Evolutionary conservation across 2,888 invertebrate genomes (phyloP).

Genomic region (Cyaniris semiargus): DNA sequence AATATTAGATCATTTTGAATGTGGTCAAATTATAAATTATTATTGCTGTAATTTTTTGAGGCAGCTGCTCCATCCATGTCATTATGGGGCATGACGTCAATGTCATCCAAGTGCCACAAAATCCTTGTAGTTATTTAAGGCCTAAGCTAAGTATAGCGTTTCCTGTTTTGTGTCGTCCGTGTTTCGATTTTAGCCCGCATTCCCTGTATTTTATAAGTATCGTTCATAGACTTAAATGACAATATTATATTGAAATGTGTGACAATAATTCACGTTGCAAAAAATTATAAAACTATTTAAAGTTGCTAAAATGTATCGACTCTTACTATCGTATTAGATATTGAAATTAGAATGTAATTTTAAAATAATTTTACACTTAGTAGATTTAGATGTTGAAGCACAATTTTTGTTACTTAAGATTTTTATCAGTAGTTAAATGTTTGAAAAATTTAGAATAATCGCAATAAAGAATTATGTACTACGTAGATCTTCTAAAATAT

Average conservation of each 20-base stretch:
- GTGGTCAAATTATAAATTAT: too few relatives aligned
- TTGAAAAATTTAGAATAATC: constrained; percentile 49
- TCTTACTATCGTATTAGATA: constrained; percentile 37
- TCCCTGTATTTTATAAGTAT: constrained; percentile 4
- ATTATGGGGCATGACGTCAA: neutral
- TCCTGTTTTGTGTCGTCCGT: constrained; percentile 27
- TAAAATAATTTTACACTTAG: constrained; percentile 63
- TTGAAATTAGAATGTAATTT: constrained; percentile 51
- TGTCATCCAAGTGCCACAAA: neutral
- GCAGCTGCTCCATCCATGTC: neutral
- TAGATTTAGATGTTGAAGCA: constrained; percentile 75
- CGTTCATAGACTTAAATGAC: constrained; percentile 17
- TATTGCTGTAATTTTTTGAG: too few relatives aligned
- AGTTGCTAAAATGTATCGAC: constrained; percentile 13
- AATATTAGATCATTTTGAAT: neutral
- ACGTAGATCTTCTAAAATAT: constrained; percentile 17
- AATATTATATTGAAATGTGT: constrained; percentile 28
- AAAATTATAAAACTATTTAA: constrained; percentile 14
- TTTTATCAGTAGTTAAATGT: constrained; percentile 55
- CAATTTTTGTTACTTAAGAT: constrained; percentile 64
- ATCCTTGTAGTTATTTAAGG: neutral
- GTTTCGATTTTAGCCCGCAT: constrained; percentile 9
- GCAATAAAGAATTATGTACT: constrained; percentile 32
- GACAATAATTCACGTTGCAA: constrained; percentile 23
- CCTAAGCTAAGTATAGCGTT: constrained; percentile 22